Evolutionary conservation across 1,140 invertebrate genomes (phyloP), one percentile per base, ranked within the genome.

Genomic region (Ruditapes philippinarum): DNA sequence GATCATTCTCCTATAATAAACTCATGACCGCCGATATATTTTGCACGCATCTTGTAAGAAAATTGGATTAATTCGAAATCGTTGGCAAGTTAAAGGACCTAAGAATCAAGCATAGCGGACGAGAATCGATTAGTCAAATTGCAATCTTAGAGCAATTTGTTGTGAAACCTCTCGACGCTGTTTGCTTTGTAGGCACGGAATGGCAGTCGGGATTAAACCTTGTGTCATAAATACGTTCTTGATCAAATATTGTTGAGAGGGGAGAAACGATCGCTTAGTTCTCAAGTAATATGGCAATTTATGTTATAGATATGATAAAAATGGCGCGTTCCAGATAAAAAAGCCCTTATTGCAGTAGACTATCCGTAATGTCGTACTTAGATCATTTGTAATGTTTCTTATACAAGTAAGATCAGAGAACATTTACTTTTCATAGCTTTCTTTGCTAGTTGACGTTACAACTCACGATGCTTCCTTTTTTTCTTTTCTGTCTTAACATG

Each of bases 161-260:
- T 84, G 62, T 49, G 82, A 84, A 51, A 73, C 54, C 62, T 84
- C 82, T 84, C 45, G n/a, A 84, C 49, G 14, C 17, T 84, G 65
- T 84, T 84, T 84, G 65, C 36, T 49, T 51, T 70, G 68, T 54
- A 45, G 33, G 22, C 25, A 51, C 12, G 19, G 42, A 31, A 73
- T 54, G 45, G 49, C 28, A 70, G 60, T 51, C 25, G 22, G 62
- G 65, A 84, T 84, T 84, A 54, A 38, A 33, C n/a, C 28, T 70
- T 22, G 82, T 84, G 82, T 84, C 82, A 84, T 84, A 73, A 84
- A 78, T 38, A 33, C 42, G 42, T 19, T 54, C 33, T 28, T 78
- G 42, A 49, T 54, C 42, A 54, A 78, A 78, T 49, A 70, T 14
- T 70, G 9, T 70, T 7, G 36, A 70, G 65, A 70, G 65, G 19